These are phyloP conservation scores for Sarcophaga carnaria DNA, from an alignment of 2,888 invertebrate species.

Conservation along the genomic window DNA sequence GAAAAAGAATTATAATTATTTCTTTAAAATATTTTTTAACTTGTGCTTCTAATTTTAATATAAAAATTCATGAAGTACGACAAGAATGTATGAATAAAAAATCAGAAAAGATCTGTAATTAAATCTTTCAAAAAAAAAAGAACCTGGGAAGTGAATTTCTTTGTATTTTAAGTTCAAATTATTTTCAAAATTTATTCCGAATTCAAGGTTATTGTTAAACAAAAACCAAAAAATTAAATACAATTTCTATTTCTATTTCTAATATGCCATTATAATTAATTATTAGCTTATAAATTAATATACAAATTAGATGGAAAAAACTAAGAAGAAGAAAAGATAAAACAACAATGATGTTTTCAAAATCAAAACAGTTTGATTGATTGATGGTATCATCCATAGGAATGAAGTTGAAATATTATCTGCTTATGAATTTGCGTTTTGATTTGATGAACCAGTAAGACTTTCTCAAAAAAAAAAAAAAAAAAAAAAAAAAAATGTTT, in stretches of 20 bases:
- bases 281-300: constrained; percentile 25
- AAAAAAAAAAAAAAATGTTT: no score
- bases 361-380: constrained; percentile 40
- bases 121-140: neutral
- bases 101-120: constrained; percentile 7
- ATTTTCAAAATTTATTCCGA: neutral
- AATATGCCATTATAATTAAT: constrained; percentile 59
- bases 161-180: neutral
- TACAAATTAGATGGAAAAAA: constrained; percentile 29
- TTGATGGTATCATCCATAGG: constrained; percentile 17
- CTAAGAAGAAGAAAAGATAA: no score
- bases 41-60: neutral
- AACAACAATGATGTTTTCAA: neutral
- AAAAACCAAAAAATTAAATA: constrained; percentile 3
- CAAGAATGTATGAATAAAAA: neutral
- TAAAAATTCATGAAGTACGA: neutral
- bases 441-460: constrained; percentile 18
- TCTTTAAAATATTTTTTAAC: neutral
- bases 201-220: constrained; percentile 44
- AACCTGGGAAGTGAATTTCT: neutral
- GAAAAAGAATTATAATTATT: neutral
- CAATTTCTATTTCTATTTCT: constrained; percentile 42
- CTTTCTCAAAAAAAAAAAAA: neutral
- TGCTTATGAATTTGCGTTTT: neutral
- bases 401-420: neutral